A percentile compares a stretch with the other conserved stretches of the same genome.
Evolutionary conservation across 2,888 invertebrate genomes (phyloP).

Genomic region (Netelia virgata): DNA sequence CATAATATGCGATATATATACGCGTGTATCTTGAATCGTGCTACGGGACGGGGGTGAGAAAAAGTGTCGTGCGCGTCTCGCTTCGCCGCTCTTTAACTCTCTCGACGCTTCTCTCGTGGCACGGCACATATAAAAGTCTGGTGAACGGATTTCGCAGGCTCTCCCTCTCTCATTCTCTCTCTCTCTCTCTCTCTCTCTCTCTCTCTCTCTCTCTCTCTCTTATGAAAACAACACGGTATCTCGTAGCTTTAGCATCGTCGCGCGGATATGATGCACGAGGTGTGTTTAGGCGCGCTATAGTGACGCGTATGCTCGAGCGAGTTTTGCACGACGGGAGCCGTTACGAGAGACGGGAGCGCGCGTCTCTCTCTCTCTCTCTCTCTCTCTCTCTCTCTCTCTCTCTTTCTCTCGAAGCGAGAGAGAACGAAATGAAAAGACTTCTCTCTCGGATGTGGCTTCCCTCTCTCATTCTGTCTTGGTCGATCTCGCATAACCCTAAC

Average conservation of each 20-base stretch:
- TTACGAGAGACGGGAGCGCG: constrained; percentile 73
- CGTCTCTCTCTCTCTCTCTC: constrained; percentile 46
- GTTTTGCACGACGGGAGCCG: constrained; percentile 82
- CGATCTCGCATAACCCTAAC: constrained; percentile 74
- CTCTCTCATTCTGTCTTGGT: constrained; percentile 71
- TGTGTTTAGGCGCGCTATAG: constrained; percentile 84
- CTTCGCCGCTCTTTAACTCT: constrained; percentile 16
- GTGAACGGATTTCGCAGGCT: constrained; percentile 22
- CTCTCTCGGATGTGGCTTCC: constrained; percentile 20
- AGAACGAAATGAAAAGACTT: constrained; percentile 49
- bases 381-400: constrained; percentile 54
- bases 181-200: constrained; percentile 19
- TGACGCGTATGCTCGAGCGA: constrained; percentile 77
- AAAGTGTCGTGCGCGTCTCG: constrained; percentile 30
- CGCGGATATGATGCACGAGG: constrained; percentile 83
- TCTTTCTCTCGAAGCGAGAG: constrained; percentile 28
- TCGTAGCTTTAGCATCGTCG: constrained; percentile 36
- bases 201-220: constrained; percentile 2
- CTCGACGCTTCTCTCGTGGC: constrained; percentile 19
- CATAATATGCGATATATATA: constrained; percentile 1
- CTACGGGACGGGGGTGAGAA: constrained; percentile 21
- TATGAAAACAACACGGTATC: constrained; percentile 46
- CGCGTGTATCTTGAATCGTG: constrained; percentile 12
- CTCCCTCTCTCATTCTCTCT: constrained; percentile 19
- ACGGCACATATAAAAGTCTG: constrained; percentile 6